Evolutionary conservation across 2,888 invertebrate species (phyloP).

Genomic region (Autographa gamma): DNA sequence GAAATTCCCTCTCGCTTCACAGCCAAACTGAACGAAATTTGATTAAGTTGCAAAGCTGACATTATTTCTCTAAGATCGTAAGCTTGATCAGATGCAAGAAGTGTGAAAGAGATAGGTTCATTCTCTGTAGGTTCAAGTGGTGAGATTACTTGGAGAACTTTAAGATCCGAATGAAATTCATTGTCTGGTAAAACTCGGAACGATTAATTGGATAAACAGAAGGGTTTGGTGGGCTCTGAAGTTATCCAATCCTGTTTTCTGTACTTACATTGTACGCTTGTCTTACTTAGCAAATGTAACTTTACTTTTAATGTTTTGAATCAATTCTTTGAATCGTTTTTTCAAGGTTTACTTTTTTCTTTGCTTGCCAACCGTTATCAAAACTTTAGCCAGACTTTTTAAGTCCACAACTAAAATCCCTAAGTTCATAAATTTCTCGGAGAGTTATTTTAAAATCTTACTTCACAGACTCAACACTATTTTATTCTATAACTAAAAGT

Average conservation of each 20-base stretch:
- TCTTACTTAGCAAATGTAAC: conserved; percentile 24
- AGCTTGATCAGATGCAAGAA: conserved; percentile 53
- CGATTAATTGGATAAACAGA: conserved; percentile 74
- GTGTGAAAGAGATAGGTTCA: conserved; percentile 59
- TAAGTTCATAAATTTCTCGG: neutral
- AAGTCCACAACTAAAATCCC: neutral
- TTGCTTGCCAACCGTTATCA: neutral
- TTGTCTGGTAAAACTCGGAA: conserved; percentile 67
- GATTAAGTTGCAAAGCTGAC: conserved; percentile 84
- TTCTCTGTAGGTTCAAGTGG: conserved; percentile 54
- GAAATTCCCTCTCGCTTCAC: conserved; percentile 73
- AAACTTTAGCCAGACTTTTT: neutral
- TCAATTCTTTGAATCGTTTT: conserved; percentile 3
- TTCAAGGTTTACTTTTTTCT: neutral
- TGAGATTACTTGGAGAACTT: conserved; percentile 72
- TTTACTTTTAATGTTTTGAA: conserved; percentile 32
- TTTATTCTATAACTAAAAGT: conserved; percentile 38
- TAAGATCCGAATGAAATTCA: conserved; percentile 69
- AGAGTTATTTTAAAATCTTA: conserved; percentile 25
- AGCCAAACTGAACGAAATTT: conserved; percentile 81
- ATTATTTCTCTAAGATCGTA: conserved; percentile 74
- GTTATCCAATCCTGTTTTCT: conserved; percentile 58
- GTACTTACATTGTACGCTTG: conserved; percentile 38
- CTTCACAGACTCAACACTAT: conserved; percentile 21
- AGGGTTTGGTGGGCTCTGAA: conserved; percentile 58